A percentile compares a stretch with the other conserved stretches of the same genome.
Evolutionary conservation across 2,113 vertebrate genomes (phyloP).

Genomic region (Asarcornis scutulata): DNA sequence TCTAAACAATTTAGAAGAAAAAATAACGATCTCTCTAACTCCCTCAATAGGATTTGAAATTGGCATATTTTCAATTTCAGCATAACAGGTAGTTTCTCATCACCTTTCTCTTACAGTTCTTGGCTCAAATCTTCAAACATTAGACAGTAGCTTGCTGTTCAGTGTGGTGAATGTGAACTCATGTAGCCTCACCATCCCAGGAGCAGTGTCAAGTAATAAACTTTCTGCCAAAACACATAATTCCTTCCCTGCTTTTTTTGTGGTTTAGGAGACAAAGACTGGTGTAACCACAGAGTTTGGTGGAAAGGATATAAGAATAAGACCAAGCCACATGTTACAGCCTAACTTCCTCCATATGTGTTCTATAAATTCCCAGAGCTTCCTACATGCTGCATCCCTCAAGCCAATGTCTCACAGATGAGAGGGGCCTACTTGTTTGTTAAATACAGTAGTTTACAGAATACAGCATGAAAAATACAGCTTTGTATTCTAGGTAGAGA

Average conservation of each 20-base stretch:
- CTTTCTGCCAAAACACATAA: neutral
- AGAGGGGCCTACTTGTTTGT: neutral
- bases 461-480: neutral
- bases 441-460: neutral
- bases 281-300: neutral
- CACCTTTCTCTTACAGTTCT: neutral
- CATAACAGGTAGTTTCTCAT: neutral
- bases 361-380: neutral
- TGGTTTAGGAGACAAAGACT: neutral
- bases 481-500: neutral
- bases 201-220: neutral
- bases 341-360: neutral
- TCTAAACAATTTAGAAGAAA: neutral
- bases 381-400: rapidly evolving
- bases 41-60: neutral
- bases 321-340: neutral
- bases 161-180: neutral
- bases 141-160: neutral
- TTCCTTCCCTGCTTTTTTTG: neutral
- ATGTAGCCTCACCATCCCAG: neutral
- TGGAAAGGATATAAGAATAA: neutral
- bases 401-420: neutral
- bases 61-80: neutral
- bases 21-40: neutral
- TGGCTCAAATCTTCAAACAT: neutral